Base-by-base conservation (phyloP, 2,888 invertebrate species). In the Sclerodermus sp. region DNA sequence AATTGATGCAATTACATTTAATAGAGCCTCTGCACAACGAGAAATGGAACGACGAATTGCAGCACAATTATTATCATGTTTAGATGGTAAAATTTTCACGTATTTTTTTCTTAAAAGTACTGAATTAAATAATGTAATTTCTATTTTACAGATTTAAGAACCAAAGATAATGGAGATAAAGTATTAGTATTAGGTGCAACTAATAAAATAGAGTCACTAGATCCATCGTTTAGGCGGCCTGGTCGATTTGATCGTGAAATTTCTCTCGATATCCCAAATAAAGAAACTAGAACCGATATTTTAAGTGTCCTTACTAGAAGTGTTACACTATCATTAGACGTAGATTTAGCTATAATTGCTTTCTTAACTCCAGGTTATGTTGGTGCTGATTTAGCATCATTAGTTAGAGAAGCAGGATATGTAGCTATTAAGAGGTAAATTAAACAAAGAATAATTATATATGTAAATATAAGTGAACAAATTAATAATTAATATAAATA, bases 41-140 rank as follows among this genome's bases (percentile, higher is more conserved):
- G 96, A 96, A 70, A 98, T 98, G 97, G 96, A 98, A 74, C 85
- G 91, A 55, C 82, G 98, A 54, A 93, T 99, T 78, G 96, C 98
- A 8, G 88, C 96, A 0, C 97, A 98, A 78, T 79, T 99, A 47
- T 81, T 96, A 31, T 86, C 90, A 12, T 93, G 93, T 67, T 82
- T 99, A 70, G 97, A 99, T 81, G 89, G 89, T 86, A 77, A 32
- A n/a, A n/a, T n/a, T n/a, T n/a, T n/a, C n/a, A n/a, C n/a, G n/a
- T n/a, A n/a, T n/a, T 32, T 4, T 3, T 39, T 39, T 13, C 8
- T 30, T 29, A 44, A 17, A 34, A 34, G 10, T 8, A 34, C n/a
- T 34, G 4, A 34, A 13, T 13, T n/a, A 34, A 8, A 34, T n/a
- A 4, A 8, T 8, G 10, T 34, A 34, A 8, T 34, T n/a, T n/a